These are phyloP conservation scores for Clepsis dumicolana DNA, from an alignment of 2,888 invertebrate genomes.

Conservation along the genomic window DNA sequence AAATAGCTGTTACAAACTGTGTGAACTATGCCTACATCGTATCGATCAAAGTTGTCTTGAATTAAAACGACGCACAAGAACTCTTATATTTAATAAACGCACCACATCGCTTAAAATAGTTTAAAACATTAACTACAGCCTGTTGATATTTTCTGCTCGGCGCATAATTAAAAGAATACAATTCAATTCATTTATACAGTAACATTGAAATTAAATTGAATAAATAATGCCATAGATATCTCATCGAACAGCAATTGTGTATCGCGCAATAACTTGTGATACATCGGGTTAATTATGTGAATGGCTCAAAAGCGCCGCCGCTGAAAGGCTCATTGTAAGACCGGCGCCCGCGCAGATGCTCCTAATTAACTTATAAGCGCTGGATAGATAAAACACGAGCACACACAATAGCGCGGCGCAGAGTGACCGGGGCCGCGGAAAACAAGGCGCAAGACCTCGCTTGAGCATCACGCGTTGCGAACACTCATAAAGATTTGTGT, in stretches of 20 bases:
- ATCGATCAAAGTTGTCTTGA: no score
- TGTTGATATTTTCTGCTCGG: not conserved
- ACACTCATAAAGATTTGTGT: slow-evolving; percentile 7
- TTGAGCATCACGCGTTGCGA: slow-evolving; percentile 15
- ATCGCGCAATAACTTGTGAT: slow-evolving; percentile 57
- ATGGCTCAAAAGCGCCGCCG: slow-evolving; percentile 72
- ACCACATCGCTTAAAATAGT: not conserved
- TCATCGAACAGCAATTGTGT: slow-evolving; percentile 46
- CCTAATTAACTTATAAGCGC: slow-evolving; percentile 75
- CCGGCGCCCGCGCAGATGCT: slow-evolving; percentile 64
- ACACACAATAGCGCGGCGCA: slow-evolving; percentile 56
- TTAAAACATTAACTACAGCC: not conserved
- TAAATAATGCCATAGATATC: slow-evolving; percentile 44
- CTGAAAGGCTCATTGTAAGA: slow-evolving; percentile 75
- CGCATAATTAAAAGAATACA: slow-evolving; percentile 16
- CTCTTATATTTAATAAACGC: not conserved
- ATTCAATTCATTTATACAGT: slow-evolving; percentile 27
- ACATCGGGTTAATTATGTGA: slow-evolving; percentile 62
- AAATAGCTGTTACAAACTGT: no score
- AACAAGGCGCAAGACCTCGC: slow-evolving; percentile 23
- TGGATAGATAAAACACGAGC: slow-evolving; percentile 57
- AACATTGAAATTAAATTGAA: slow-evolving; percentile 38
- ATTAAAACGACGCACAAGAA: no score
- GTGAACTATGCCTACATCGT: no score
- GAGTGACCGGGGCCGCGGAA: slow-evolving; percentile 23